Evolutionary conservation across 1,140 invertebrate genomes (phyloP), one percentile per base, ranked within the genome.

Genomic region (Apocrypta bakeri): DNA sequence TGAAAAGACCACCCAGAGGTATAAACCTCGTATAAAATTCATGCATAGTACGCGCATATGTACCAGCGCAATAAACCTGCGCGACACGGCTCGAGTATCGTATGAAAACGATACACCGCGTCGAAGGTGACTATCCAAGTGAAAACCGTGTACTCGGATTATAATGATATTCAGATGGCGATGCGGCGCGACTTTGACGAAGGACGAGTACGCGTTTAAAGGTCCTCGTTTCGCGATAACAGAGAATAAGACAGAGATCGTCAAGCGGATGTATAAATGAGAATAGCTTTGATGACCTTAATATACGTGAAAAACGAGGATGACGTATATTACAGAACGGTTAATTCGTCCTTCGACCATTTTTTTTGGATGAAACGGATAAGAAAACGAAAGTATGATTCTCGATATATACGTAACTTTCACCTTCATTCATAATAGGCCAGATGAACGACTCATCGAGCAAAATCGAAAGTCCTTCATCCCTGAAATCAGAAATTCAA

Each of bases 161-260:
- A 11, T 37, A 71, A 71, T 29, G 24, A 74, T 75, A 75, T 75
- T 42, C 56, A 66, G 61, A 25, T 61, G 37, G 24, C n/a, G 31
- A 31, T 33, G 25, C 31, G 31, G 24, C 77, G 40, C 40, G 77
- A 79, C 77, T 79, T 69, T 79, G 24, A 56, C 33, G 48, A 79
- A 79, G 77, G 21, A 79, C 37, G 33, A 29, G 63, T 56, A n/a
- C 3, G 3, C 12, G 3, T 12, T 17, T 17, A 48, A 48, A n/a
- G 48, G 3, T 56, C 6, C 48, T 21, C 48, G 0, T 17, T 17
- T 56, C 48, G 48, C 48, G 48, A 48, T 48, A 48, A 48, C 42
- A 21, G 42, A 48, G 40, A 42, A 12, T 42, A 14, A 42, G 40
- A 42, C 9, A 4, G 40, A 42, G 42, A 48, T 17, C 14, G 42